A percentile compares a stretch with the other conserved stretches of the same genome.
Evolutionary conservation across 2,113 vertebrate species (phyloP).

Genomic region (Willisornis vidua): DNA sequence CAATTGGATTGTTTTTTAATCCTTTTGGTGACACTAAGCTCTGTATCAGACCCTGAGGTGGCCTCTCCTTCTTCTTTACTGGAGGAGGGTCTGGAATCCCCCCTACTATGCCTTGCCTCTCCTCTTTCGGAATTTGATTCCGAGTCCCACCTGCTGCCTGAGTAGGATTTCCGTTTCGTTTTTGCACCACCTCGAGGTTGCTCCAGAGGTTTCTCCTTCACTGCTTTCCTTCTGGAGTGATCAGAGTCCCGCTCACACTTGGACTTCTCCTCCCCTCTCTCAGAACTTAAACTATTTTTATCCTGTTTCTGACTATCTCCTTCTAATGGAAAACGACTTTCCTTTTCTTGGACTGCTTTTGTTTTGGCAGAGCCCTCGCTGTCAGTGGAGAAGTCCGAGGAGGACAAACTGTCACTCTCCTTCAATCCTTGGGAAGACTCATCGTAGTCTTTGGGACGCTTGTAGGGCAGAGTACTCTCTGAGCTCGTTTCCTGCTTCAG

Average conservation of each 20-base stretch:
- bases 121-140: conserved; percentile 84
- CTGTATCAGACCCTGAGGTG: conserved; percentile 85
- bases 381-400: conserved; percentile 67
- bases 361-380: conserved; percentile 56
- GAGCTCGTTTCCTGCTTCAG: conserved; percentile 73
- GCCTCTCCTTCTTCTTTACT: conserved; percentile 96
- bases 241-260: conserved; percentile 75
- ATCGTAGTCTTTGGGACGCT: conserved; percentile 14
- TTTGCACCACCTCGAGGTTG: conserved; percentile 44
- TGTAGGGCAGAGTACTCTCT: conserved; percentile 54
- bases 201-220: conserved; percentile 51
- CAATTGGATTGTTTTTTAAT: conserved; percentile 42
- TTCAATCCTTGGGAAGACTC: conserved; percentile 46
- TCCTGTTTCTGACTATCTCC: conserved; percentile 45
- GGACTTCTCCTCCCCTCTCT: conserved; percentile 56
- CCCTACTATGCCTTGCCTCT: conserved; percentile 27
- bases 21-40: conserved; percentile 47
- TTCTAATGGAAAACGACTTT: conserved; percentile 5
- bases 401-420: conserved; percentile 63
- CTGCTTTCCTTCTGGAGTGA: conserved; percentile 64
- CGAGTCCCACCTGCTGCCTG: conserved; percentile 84
- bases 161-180: conserved; percentile 71
- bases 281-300: conserved; percentile 36
- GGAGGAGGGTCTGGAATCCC: conserved; percentile 71
- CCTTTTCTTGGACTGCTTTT: conserved; percentile 42